These are phyloP conservation scores for Tragelaphus imberbis DNA, from an alignment of 2,113 vertebrate species.

Conservation along the genomic window DNA sequence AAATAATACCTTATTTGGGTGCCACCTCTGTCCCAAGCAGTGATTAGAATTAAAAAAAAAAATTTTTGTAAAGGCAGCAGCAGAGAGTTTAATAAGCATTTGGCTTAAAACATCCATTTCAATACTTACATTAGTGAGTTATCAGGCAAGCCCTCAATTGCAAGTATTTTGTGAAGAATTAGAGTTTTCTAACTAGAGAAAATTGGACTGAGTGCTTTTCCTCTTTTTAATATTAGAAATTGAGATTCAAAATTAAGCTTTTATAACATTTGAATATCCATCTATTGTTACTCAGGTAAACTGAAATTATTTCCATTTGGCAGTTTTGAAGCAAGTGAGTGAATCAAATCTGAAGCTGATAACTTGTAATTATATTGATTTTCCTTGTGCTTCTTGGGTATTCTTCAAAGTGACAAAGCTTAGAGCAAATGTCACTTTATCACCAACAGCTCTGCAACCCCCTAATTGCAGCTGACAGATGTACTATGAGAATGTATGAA, in stretches of 20 bases:
- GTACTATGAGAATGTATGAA: background rate
- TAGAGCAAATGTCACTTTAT: conserved; percentile 57
- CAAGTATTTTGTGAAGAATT: background rate
- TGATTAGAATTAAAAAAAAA: background rate
- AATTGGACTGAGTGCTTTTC: background rate
- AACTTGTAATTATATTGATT: conserved; percentile 75
- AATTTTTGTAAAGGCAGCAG: background rate
- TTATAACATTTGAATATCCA: conserved; percentile 8
- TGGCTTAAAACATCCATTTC: background rate
- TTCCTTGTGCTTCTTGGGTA: conserved; percentile 68
- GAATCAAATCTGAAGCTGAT: conserved; percentile 70
- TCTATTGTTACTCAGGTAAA: conserved; percentile 38
- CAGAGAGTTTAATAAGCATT: background rate
- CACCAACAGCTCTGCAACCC: conserved; percentile 27
- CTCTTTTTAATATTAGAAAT: conserved; percentile 33
- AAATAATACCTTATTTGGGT: background rate
- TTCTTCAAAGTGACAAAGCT: conserved; percentile 66
- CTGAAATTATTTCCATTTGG: conserved; percentile 64
- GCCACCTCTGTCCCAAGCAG: background rate
- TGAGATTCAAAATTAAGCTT: conserved; percentile 36
- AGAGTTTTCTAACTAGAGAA: background rate
- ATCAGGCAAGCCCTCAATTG: background rate
- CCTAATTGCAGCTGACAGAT: conserved; percentile 31
- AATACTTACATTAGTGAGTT: background rate
- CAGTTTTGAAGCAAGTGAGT: conserved; percentile 51